Conservation (phyloP, 2,888 invertebrate species). For the Chrysodeixis includens region DNA sequence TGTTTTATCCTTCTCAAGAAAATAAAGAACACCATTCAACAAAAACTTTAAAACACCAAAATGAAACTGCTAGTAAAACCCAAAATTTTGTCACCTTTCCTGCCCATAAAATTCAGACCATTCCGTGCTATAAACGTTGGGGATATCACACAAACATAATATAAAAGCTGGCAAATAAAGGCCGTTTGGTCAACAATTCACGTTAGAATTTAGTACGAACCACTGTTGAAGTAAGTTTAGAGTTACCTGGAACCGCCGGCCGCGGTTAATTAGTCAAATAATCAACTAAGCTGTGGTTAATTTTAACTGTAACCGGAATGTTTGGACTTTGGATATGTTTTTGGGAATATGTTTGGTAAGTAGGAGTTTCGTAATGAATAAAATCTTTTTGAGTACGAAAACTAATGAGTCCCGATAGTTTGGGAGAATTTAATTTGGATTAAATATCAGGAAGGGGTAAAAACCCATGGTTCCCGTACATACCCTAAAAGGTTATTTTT, state of each 20-base stretch:
- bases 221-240: not conserved
- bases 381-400: too few relatives aligned
- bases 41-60: too few relatives aligned
- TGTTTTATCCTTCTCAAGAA: too few relatives aligned
- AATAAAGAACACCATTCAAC: too few relatives aligned
- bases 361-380: too few relatives aligned
- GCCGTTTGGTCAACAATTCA: slow-evolving; percentile 1
- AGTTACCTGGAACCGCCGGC: not conserved
- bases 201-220: not conserved
- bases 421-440: too few relatives aligned
- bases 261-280: slow-evolving; percentile 6
- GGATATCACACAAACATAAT: not conserved
- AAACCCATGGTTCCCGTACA: too few relatives aligned
- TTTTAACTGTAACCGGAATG: not conserved
- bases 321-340: not conserved
- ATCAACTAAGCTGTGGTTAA: slow-evolving; percentile 1
- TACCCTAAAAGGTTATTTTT: too few relatives aligned
- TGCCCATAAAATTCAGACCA: not conserved
- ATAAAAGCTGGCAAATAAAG: not conserved
- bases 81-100: not conserved
- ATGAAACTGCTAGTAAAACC: too few relatives aligned
- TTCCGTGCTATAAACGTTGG: not conserved
- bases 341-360: not conserved
- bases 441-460: too few relatives aligned
- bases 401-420: too few relatives aligned